A percentile compares a stretch with the other conserved stretches of the same genome.
These are phyloP conservation scores for Phyllotis vaccarum DNA, from an alignment of 2,797 vertebrate species.

Conservation along the genomic window DNA sequence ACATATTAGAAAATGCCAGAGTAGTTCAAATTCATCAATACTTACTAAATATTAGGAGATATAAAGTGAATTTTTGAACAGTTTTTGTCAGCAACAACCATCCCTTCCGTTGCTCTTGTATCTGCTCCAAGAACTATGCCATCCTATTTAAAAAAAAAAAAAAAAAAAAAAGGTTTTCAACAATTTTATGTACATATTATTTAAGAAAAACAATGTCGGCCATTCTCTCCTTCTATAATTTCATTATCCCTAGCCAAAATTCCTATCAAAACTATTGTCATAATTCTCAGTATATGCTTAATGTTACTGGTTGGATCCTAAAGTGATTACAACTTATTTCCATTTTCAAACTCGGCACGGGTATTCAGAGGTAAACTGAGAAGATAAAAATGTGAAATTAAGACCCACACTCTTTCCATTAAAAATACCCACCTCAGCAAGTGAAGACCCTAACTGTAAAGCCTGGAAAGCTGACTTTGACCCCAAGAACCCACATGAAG, in stretches of 20 bases:
- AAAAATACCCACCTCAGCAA: not conserved
- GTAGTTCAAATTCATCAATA: constrained; percentile 39
- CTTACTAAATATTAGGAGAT: constrained; percentile 98
- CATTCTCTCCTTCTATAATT: not conserved
- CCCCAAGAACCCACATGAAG: not conserved
- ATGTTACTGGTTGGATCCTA: not conserved
- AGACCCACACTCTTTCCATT: not conserved
- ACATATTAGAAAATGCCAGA: constrained; percentile 20
- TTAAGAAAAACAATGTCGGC: not conserved
- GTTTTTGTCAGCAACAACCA: constrained; percentile 99
- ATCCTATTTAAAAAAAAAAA: constrained; percentile 89
- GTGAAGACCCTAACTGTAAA: not conserved
- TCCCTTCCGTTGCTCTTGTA: constrained; percentile 97
- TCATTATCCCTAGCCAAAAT: not conserved
- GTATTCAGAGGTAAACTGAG: not conserved
- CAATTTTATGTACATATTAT: not conserved
- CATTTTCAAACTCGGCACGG: constrained; percentile 32
- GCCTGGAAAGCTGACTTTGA: not conserved
- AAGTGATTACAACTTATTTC: not conserved
- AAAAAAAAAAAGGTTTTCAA: not conserved
- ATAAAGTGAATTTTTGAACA: constrained; percentile 99
- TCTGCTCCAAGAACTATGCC: constrained; percentile 96
- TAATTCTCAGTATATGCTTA: constrained; percentile 21
- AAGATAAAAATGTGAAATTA: not conserved
- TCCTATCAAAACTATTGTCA: not conserved